Percentiles rank a stretch among this genome's conserved stretches.
phyloP scores from a whole-genome alignment of 2,113 vertebrate species.

The Pluvianellus socialis region DNA sequence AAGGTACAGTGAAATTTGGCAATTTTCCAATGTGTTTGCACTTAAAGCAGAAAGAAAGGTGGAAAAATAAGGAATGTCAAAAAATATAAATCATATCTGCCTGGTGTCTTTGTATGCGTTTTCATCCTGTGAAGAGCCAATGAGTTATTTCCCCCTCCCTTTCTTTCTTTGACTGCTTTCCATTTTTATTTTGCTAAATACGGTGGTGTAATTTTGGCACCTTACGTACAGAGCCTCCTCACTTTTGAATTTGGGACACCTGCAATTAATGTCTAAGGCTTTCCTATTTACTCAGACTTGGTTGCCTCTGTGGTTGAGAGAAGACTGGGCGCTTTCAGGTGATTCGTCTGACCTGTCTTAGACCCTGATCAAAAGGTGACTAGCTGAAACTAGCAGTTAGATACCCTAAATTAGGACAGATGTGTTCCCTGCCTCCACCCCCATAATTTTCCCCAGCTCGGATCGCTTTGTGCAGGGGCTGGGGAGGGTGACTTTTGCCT shows the following conservation, averaged over 20 bases:
- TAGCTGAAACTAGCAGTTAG: not conserved
- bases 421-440: not conserved
- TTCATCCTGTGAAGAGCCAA: not conserved
- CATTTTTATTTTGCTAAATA: not conserved
- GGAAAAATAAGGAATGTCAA: not conserved
- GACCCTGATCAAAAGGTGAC: not conserved
- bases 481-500: not conserved
- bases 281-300: not conserved
- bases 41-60: not conserved
- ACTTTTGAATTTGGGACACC: not conserved
- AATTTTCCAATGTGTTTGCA: not conserved
- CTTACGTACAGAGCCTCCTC: not conserved
- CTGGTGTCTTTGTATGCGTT: not conserved
- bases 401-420: not conserved
- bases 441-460: not conserved
- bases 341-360: slow-evolving; percentile 16
- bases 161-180: not conserved
- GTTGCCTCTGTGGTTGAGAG: not conserved
- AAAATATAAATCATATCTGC: not conserved
- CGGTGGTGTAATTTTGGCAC: not conserved
- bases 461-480: not conserved
- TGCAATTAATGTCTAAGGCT: not conserved
- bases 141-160: not conserved
- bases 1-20: not conserved
- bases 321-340: not conserved